Base-by-base conservation (phyloP, 2,113 vertebrate species). In the human region DNA sequence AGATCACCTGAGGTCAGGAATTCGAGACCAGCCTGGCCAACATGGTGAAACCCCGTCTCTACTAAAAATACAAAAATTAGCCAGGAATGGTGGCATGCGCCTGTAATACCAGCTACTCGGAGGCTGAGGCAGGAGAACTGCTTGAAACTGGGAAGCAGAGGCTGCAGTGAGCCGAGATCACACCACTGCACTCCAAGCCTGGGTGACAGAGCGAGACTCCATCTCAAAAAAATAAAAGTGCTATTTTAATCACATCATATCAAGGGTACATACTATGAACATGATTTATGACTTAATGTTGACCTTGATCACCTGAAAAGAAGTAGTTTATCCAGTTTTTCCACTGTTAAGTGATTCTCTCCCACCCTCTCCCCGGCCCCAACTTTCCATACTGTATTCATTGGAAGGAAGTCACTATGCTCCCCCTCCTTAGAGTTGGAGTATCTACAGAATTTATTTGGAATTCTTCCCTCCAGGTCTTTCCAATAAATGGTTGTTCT, bases 401-500 rank as follows among this genome's bases (percentile, higher is more conserved):
- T 73, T 45, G n/a, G 40, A 92, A 92, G 20, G n/a, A 96, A 72
- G 48, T 87, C n/a, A 87, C 70, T 75, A 9, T 2, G n/a, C 43
- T n/a, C 27, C 10, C 8, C 18, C 11, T 85, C 52, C 45, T 66
- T 86, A 75, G 17, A 61, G 45, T 40, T 59, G 57, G 40, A 90
- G 9, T 30, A 18, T 61, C 89, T 84, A 45, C 48, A 70, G 23
- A 83, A 92, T 87, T 78, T 85, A 72, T 75, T 70, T 93, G 80
- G 70, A 96, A 92, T 89, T 93, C 57, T 89, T 90, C 76, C 30
- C 61, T 80, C 43, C 30, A 90, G 64, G n/a, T 79, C 55, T 96
- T 92, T 45, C 17, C 78, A 88, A 20, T 93, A 88, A 70, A 43
- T 70, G 38, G 18, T 48, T 81, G 64, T 88, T 68, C 27, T 80